Conservation (phyloP, 2,888 invertebrate species). For the Morinoia aosen region DNA sequence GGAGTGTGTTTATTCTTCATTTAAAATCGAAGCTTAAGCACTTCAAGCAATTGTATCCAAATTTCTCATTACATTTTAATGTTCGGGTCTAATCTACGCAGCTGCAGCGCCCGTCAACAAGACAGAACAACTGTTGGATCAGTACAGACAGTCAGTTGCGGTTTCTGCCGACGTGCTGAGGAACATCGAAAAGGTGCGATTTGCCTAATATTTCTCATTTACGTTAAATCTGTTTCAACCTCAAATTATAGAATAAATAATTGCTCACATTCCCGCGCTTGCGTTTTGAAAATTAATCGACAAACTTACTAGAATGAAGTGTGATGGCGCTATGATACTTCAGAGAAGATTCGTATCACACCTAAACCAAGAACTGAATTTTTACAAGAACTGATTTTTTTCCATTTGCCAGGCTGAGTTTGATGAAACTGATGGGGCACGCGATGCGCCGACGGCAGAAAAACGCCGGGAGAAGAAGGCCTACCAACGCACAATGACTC, state of each 20-base stretch:
- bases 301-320: background rate
- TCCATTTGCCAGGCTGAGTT: slow-evolving; percentile 33
- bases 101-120: slow-evolving; percentile 35
- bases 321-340: background rate
- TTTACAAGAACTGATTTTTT: background rate
- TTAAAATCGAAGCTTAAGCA: too few species aligned
- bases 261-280: background rate
- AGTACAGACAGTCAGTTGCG: slow-evolving; percentile 67
- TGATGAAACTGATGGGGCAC: background rate
- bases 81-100: background rate
- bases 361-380: background rate
- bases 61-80: background rate
- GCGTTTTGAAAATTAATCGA: background rate
- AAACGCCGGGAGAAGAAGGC: slow-evolving; percentile 63
- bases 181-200: slow-evolving; percentile 64
- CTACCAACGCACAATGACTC: slow-evolving; percentile 67
- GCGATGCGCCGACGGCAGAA: background rate
- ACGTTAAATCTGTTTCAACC: background rate
- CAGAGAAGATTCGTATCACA: background rate
- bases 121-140: slow-evolving; percentile 67
- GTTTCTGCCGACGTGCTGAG: slow-evolving; percentile 67
- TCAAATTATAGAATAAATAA: background rate
- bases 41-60: background rate
- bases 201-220: background rate
- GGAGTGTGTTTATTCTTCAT: too few species aligned